Evolutionary conservation across 2,113 vertebrate genomes (phyloP).

Genomic region (Ctenodactylus gundi): DNA sequence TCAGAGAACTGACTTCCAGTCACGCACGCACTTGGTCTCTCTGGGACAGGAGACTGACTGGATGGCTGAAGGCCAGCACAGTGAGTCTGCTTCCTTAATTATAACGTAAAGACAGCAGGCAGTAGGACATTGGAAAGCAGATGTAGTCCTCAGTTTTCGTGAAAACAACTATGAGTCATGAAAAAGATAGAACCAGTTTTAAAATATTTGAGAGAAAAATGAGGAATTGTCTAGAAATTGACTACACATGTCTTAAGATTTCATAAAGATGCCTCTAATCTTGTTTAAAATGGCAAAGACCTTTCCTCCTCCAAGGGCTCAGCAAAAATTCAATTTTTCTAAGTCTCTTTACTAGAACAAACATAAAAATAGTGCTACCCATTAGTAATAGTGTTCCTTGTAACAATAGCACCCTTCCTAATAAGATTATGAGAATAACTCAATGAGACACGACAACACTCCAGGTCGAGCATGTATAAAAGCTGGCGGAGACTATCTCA

Average conservation of each 20-base stretch:
- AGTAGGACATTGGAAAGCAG: not conserved
- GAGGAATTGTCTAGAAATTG: not conserved
- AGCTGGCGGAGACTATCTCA: no score
- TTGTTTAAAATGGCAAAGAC: not conserved
- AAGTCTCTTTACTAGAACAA: not conserved
- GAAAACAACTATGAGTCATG: not conserved
- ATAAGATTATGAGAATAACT: accelerated
- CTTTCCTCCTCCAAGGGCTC: not conserved
- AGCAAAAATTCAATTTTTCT: not conserved
- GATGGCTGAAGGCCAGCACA: not conserved
- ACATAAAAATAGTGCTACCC: not conserved
- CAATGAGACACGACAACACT: accelerated
- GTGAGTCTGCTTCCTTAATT: not conserved
- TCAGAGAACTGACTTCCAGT: not conserved
- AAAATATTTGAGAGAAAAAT: not conserved
- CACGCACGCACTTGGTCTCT: not conserved
- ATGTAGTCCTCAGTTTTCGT: not conserved
- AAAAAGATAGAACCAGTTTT: not conserved
- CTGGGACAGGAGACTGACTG: no score
- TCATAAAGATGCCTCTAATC: not conserved
- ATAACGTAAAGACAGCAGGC: not conserved
- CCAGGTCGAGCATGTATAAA: accelerated
- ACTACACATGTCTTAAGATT: not conserved
- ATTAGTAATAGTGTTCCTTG: not conserved
- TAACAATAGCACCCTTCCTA: not conserved